These are phyloP conservation scores for Epinephelus moara DNA, from an alignment of 2,113 vertebrate species.

Conservation along the genomic window DNA sequence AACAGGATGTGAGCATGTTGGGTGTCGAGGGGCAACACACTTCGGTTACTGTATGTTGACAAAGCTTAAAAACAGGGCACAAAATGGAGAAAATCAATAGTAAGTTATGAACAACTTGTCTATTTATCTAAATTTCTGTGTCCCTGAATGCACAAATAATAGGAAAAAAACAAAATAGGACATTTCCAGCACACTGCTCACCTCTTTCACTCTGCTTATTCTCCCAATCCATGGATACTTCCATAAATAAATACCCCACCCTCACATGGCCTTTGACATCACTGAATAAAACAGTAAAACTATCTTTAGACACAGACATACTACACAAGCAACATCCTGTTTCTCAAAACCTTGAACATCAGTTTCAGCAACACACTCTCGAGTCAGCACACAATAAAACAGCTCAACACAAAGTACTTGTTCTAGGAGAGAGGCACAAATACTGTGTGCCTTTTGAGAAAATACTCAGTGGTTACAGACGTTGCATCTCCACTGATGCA, in stretches of 20 bases:
- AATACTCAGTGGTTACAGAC: conserved; percentile 34
- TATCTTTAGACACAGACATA: conserved; percentile 54
- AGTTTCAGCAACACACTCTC: conserved; percentile 36
- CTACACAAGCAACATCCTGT: conserved; percentile 35
- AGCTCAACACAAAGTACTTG: conserved; percentile 24
- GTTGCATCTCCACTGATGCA: conserved; percentile 47
- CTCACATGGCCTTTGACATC: conserved; percentile 48
- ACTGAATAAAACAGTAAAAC: conserved; percentile 41
- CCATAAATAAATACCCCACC: conserved; percentile 82
- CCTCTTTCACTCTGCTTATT: conserved; percentile 21
- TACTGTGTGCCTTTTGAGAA: conserved; percentile 30
- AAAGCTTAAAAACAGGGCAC: conserved; percentile 33
- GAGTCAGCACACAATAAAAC: conserved; percentile 25
- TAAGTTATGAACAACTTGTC: conserved; percentile 19
- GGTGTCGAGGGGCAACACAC: conserved; percentile 25
- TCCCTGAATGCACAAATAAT: conserved; percentile 42
- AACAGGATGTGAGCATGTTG: conserved; percentile 17
- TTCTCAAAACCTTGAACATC: conserved; percentile 39
- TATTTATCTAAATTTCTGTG: conserved; percentile 11
- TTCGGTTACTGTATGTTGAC: conserved; percentile 27
- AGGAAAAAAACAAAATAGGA: conserved; percentile 17
- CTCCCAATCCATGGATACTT: conserved; percentile 26
- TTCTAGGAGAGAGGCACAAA: conserved; percentile 25
- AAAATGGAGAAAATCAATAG: conserved; percentile 29
- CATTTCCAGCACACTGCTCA: conserved; percentile 49